phyloP scores from a whole-genome alignment of 2,888 invertebrate species.

The Agrotis puta region DNA sequence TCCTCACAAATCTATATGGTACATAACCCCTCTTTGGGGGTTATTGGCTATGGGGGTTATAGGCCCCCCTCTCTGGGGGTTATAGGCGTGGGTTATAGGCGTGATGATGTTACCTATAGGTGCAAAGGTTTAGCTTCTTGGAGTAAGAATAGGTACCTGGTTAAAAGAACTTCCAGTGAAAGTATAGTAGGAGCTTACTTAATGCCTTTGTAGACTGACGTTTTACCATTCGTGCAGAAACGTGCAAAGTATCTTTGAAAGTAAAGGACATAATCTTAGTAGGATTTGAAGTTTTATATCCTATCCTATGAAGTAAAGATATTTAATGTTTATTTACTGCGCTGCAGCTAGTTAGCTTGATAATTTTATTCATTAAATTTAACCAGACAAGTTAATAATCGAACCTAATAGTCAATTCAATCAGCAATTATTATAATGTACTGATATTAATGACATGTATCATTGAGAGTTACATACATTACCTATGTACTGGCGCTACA shows the following conservation, averaged over 20 bases:
- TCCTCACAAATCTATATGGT: no score
- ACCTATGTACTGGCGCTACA: background rate
- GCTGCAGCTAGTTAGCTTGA: background rate
- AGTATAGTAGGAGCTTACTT: background rate
- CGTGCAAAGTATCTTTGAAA: no score
- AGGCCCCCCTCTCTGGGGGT: background rate
- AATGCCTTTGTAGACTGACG: no score
- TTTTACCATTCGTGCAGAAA: no score
- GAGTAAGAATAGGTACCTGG: background rate
- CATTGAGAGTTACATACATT: constrained; percentile 13
- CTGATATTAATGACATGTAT: background rate
- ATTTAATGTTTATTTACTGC: background rate
- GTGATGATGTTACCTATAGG: background rate
- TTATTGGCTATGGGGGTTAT: background rate
- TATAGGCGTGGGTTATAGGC: background rate
- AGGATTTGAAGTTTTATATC: no score
- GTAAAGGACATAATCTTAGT: no score
- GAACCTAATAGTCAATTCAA: background rate
- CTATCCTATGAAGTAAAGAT: no score
- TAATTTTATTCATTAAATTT: constrained; percentile 9
- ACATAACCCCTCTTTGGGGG: no score
- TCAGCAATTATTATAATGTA: constrained; percentile 9
- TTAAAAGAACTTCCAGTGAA: background rate
- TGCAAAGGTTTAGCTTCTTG: background rate
- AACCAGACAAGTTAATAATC: constrained; percentile 9